These are phyloP conservation scores for Amaurobius ferox DNA, from an alignment of 2,888 invertebrate genomes.

Conservation along the genomic window DNA sequence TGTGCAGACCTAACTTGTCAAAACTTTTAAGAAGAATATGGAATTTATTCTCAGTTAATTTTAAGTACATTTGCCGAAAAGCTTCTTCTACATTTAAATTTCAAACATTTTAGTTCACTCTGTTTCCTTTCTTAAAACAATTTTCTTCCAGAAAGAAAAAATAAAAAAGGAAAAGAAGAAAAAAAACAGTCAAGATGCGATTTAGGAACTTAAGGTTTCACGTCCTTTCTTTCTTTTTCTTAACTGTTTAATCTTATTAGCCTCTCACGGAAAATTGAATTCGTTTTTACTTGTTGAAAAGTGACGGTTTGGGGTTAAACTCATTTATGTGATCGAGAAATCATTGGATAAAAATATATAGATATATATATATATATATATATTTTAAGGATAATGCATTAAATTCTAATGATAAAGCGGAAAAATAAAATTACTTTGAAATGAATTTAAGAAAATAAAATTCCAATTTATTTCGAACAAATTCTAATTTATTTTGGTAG, in stretches of 20 bases:
- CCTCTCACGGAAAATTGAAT: conserved; percentile 27
- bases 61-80: background rate
- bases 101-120: background rate
- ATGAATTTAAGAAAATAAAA: too few species aligned
- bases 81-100: background rate
- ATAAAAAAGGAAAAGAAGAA: background rate
- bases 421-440: too few species aligned
- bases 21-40: background rate
- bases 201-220: conserved; percentile 30
- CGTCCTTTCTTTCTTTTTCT: conserved; percentile 37
- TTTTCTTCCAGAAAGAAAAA: background rate
- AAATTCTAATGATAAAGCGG: background rate
- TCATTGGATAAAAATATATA: background rate
- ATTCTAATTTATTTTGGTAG: too few species aligned
- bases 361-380: too few species aligned
- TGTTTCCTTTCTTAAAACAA: background rate
- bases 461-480: too few species aligned
- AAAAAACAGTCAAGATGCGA: background rate
- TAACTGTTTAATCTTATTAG: conserved; percentile 55
- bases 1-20: too few species aligned
- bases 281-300: conserved; percentile 30
- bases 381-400: background rate
- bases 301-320: conserved; percentile 43
- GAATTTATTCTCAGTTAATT: background rate
- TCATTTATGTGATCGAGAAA: conserved; percentile 56